phyloP scores from a whole-genome alignment of 2,113 vertebrate species.

The Hystrix brachyura region DNA sequence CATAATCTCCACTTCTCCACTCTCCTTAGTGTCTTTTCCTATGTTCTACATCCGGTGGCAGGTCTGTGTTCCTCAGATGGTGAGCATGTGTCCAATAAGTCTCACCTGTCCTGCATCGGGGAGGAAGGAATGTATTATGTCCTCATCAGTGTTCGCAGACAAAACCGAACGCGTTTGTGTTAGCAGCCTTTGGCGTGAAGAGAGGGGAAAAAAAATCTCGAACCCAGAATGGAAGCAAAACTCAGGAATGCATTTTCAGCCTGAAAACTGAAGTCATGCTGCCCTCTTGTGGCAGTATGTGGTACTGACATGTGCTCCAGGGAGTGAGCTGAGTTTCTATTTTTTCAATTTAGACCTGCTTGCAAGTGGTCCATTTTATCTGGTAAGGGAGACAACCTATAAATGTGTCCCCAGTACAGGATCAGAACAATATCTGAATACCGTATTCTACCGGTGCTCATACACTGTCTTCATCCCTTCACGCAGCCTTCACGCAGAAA shows the following conservation, averaged over 20 bases:
- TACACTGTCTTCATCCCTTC: not conserved
- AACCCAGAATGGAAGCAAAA: not conserved
- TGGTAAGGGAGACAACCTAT: not conserved
- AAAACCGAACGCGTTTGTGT: constrained; percentile 63
- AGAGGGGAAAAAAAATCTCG: not conserved
- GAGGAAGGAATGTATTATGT: not conserved
- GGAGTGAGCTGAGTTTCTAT: not conserved
- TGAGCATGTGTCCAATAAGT: not conserved
- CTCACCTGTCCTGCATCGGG: not conserved
- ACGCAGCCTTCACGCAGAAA: not conserved
- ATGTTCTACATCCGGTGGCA: not conserved
- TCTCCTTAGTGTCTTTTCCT: not conserved
- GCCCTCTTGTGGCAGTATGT: constrained; percentile 83
- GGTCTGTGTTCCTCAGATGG: not conserved
- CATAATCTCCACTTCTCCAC: not conserved
- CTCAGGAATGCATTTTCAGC: not conserved
- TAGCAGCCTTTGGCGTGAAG: constrained; percentile 50
- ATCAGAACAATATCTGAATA: not conserved
- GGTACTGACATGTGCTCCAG: not conserved
- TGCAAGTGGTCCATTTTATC: not conserved
- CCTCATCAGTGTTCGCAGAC: not conserved
- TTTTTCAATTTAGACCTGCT: not conserved
- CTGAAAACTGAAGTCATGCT: constrained; percentile 82
- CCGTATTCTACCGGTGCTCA: not conserved
- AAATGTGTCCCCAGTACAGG: too few relatives aligned